Conservation (phyloP, 2,797 vertebrate species). For the Artibeus jamaicensis region DNA sequence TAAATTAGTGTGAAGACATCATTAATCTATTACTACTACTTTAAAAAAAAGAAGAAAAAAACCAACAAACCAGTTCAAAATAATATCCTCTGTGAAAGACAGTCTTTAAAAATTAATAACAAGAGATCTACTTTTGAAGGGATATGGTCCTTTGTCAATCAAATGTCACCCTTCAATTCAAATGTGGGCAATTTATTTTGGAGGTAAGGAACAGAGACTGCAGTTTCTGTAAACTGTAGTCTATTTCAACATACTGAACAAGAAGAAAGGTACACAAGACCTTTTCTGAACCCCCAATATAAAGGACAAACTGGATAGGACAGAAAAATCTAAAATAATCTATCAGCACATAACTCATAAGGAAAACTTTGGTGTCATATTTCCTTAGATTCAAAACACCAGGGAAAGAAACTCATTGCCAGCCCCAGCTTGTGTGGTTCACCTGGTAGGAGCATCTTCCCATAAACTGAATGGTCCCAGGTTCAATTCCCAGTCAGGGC, state of each 20-base stretch:
- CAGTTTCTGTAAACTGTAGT: neutral
- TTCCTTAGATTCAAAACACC: conserved; percentile 34
- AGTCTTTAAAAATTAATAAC: neutral
- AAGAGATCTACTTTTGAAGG: neutral
- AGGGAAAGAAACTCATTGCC: neutral
- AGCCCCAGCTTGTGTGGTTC: too few relatives aligned
- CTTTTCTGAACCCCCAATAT: neutral
- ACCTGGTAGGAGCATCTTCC: too few relatives aligned
- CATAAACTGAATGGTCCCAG: too few relatives aligned
- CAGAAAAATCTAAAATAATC: conserved; percentile 1
- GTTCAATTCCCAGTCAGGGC: too few relatives aligned
- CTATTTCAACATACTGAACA: neutral
- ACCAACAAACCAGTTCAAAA: neutral
- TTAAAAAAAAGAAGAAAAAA: neutral
- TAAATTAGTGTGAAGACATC: neutral
- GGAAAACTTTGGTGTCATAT: neutral
- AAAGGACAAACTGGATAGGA: neutral
- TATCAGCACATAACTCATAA: neutral
- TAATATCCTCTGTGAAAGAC: neutral
- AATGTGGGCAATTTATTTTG: neutral
- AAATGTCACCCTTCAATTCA: conserved; percentile 1
- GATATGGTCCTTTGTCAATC: neutral
- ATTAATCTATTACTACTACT: neutral
- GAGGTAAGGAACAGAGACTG: neutral
- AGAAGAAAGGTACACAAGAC: neutral